Percentiles rank a stretch among this genome's conserved stretches.
Conservation (phyloP, 2,797 vertebrate genomes). For the Xyrichtys novacula region DNA sequence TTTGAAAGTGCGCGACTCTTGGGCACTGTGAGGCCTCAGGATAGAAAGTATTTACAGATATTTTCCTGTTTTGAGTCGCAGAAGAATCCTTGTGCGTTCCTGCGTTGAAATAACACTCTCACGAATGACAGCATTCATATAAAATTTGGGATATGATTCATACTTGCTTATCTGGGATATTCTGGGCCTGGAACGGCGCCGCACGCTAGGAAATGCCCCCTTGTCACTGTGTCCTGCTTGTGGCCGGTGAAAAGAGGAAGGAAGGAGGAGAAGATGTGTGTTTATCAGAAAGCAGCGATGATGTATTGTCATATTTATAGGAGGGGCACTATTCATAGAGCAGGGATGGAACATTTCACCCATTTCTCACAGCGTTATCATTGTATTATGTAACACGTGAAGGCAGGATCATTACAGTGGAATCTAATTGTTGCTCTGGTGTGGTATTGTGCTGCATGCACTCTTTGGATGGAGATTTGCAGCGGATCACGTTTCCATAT, state of each 20-base stretch:
- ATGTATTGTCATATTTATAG: slow-evolving; percentile 40
- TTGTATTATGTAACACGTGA: slow-evolving; percentile 27
- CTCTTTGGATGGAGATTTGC: slow-evolving; percentile 32
- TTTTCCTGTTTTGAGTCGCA: slow-evolving; percentile 58
- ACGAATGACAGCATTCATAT: slow-evolving; percentile 23
- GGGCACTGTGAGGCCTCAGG: neutral
- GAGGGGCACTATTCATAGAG: slow-evolving; percentile 23
- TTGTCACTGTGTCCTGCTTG: slow-evolving; percentile 51
- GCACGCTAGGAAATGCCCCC: slow-evolving; percentile 56
- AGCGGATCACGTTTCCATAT: slow-evolving; percentile 57
- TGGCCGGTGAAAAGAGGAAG: slow-evolving; percentile 47
- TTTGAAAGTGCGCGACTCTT: slow-evolving; percentile 1
- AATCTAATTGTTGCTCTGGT: slow-evolving; percentile 40
- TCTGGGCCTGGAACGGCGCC: slow-evolving; percentile 13
- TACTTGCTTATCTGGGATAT: slow-evolving; percentile 36
- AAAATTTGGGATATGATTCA: slow-evolving; percentile 15
- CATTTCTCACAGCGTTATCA: slow-evolving; percentile 35
- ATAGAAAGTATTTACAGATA: slow-evolving; percentile 1
- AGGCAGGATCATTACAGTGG: slow-evolving; percentile 27
- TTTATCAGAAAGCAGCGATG: slow-evolving; percentile 55
- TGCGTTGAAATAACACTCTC: neutral
- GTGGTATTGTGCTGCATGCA: slow-evolving; percentile 16
- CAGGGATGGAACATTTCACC: slow-evolving; percentile 44
- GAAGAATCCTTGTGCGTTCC: neutral
- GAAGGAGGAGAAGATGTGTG: slow-evolving; percentile 52